These are phyloP conservation scores for Pedetes capensis DNA, from an alignment of 2,113 vertebrate genomes.

Conservation along the genomic window DNA sequence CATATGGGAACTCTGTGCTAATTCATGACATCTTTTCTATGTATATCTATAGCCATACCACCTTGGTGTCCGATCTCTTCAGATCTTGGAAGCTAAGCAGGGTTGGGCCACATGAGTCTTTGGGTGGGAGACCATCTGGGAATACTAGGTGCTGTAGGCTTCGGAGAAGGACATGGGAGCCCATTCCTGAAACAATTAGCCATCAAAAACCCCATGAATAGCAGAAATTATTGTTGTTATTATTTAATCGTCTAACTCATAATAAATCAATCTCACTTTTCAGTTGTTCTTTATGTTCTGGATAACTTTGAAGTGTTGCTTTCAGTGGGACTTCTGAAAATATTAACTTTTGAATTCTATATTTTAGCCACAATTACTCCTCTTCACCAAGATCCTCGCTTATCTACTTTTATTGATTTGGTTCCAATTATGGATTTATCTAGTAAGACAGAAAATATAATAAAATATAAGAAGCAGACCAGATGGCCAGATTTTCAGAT, in stretches of 20 bases:
- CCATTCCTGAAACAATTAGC: too few species aligned
- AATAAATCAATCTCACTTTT: background rate
- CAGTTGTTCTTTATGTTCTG: background rate
- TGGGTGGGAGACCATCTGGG: too few species aligned
- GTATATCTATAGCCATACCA: too few species aligned
- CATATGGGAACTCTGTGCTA: too few species aligned
- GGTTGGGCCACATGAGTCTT: too few species aligned
- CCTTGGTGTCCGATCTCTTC: too few species aligned
- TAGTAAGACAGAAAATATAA: slow-evolving; percentile 1
- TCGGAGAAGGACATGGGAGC: too few species aligned
- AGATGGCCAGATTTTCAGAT: slow-evolving; percentile 64
- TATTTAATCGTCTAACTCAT: background rate
- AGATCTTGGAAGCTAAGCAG: too few species aligned
- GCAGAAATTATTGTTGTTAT: too few species aligned
- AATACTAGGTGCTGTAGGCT: too few species aligned
- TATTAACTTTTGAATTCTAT: slow-evolving; percentile 34
- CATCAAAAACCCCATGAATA: too few species aligned
- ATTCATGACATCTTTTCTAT: too few species aligned
- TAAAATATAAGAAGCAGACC: background rate
- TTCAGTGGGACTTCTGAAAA: background rate
- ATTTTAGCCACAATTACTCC: slow-evolving; percentile 74
- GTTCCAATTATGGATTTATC: slow-evolving; percentile 19
- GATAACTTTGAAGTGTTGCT: background rate
- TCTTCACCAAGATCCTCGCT: slow-evolving; percentile 72
- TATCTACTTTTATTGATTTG: slow-evolving; percentile 62